A percentile compares a stretch with the other conserved stretches of the same genome.
Evolutionary conservation across 2,888 invertebrate species (phyloP).

Genomic region (Lymantria dispar): DNA sequence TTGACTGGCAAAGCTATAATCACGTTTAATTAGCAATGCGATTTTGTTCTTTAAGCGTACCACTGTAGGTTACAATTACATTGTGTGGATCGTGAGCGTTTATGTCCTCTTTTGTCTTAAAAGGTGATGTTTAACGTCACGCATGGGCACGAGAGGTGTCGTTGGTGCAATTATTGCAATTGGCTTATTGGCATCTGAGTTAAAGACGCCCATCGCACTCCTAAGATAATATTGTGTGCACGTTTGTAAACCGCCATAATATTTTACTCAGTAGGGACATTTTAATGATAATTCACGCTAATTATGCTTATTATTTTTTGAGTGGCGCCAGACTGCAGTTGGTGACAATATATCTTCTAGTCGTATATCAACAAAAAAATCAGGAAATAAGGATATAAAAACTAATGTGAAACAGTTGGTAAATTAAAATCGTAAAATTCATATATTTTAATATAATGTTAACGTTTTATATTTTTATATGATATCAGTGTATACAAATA

Average conservation of each 20-base stretch:
- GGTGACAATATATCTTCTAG: slow-evolving; percentile 2
- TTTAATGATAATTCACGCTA: slow-evolving; percentile 18
- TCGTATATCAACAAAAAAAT: background rate
- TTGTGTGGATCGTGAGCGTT: slow-evolving; percentile 32
- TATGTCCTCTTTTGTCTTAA: slow-evolving; percentile 51
- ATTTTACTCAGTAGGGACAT: slow-evolving; percentile 19
- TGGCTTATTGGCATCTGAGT: slow-evolving; percentile 74
- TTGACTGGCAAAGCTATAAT: slow-evolving; percentile 43
- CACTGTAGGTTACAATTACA: slow-evolving; percentile 44
- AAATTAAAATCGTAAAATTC: slow-evolving; percentile 10
- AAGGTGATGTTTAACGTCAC: slow-evolving; percentile 62
- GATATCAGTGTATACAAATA: slow-evolving; percentile 24
- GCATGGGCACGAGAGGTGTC: slow-evolving; percentile 76
- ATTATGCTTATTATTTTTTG: slow-evolving; percentile 9
- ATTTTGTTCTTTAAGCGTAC: slow-evolving; percentile 48
- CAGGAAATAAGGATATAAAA: background rate
- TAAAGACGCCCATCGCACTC: slow-evolving; percentile 73
- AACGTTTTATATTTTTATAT: slow-evolving; percentile 19
- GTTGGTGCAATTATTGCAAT: slow-evolving; percentile 78
- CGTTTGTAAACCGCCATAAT: slow-evolving; percentile 23
- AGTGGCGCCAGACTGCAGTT: slow-evolving; percentile 11
- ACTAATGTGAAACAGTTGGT: slow-evolving; percentile 15
- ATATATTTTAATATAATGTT: slow-evolving; percentile 14
- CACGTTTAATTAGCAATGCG: slow-evolving; percentile 30
- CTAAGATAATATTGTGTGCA: slow-evolving; percentile 39